Conservation (phyloP, 2,797 vertebrate species). For the Urosaurus nigricauda region DNA sequence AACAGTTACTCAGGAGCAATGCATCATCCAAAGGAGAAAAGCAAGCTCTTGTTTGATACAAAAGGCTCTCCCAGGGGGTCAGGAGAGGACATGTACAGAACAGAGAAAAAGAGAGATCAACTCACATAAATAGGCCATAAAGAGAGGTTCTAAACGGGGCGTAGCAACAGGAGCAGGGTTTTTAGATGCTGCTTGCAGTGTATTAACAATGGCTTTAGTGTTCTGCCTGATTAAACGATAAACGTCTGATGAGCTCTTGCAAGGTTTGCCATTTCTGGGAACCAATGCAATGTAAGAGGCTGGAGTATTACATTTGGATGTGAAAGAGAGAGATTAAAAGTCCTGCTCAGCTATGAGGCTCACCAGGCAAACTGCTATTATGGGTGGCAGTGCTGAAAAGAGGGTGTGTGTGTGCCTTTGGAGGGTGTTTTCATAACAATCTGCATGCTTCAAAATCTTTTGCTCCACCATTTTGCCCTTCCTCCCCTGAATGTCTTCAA, state of each 20-base stretch:
- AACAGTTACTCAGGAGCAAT: background rate
- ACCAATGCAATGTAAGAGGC: background rate
- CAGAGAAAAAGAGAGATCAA: background rate
- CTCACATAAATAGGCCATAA: background rate
- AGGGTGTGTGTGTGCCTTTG: background rate
- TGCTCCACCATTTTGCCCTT: too few relatives aligned
- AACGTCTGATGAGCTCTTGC: background rate
- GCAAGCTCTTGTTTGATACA: slow-evolving; percentile 22
- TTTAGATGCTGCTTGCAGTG: background rate
- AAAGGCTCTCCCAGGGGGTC: slow-evolving; percentile 27
- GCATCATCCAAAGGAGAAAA: slow-evolving; percentile 14
- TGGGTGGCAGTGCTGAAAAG: background rate
- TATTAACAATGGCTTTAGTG: slow-evolving; percentile 24
- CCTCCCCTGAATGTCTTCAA: background rate
- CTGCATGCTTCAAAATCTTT: background rate
- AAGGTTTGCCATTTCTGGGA: background rate
- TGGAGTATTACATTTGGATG: background rate
- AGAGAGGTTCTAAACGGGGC: background rate
- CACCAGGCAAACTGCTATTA: background rate
- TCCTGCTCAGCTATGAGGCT: background rate
- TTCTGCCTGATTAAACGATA: slow-evolving; percentile 11
- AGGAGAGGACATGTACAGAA: slow-evolving; percentile 1
- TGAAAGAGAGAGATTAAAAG: background rate
- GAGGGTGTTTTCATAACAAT: background rate
- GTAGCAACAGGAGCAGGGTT: background rate